Percentiles rank a stretch among this genome's conserved stretches.
Evolutionary conservation across 2,888 invertebrate genomes (phyloP).

Genomic region (Lordiphosa fenestrarum): DNA sequence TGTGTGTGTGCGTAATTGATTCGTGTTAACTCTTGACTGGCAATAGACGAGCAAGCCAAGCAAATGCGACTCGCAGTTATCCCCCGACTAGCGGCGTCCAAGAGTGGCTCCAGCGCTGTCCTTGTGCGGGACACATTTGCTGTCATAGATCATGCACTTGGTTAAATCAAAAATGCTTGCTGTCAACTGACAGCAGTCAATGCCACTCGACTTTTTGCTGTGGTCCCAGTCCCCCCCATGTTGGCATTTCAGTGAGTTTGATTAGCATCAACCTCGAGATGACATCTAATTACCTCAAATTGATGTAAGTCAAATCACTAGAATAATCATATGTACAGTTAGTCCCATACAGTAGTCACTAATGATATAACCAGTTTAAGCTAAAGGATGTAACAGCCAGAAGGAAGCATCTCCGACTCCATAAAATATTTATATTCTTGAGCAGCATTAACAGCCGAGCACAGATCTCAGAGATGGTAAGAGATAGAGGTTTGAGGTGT

Average conservation of each 20-base stretch:
- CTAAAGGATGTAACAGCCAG: no score
- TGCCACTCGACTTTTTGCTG: constrained; percentile 20
- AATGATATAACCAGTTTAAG: no score
- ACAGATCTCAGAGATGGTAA: no score
- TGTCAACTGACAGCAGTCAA: constrained; percentile 63
- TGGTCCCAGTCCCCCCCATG: constrained; percentile 17
- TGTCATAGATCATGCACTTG: constrained; percentile 72
- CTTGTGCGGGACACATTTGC: constrained; percentile 66
- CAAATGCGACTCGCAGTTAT: constrained; percentile 62
- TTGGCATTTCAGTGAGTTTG: constrained; percentile 43
- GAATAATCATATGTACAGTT: constrained; percentile 46
- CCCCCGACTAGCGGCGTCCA: constrained; percentile 7
- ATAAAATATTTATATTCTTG: no score
- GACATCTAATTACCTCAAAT: constrained; percentile 61
- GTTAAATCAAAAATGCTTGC: constrained; percentile 69
- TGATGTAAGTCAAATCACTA: constrained; percentile 28
- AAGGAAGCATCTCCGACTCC: no score
- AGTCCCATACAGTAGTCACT: no score
- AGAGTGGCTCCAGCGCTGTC: constrained; percentile 28
- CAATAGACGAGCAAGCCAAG: constrained; percentile 69
- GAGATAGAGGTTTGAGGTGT: no score
- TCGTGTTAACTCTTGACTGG: constrained; percentile 72
- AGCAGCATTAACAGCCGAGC: no score
- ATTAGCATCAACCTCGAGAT: constrained; percentile 42
- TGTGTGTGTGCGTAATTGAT: constrained; percentile 55